Percentiles rank a stretch among this genome's conserved stretches.
Evolutionary conservation across 1,140 invertebrate species (phyloP).

Genomic region (Drosophila tristis): DNA sequence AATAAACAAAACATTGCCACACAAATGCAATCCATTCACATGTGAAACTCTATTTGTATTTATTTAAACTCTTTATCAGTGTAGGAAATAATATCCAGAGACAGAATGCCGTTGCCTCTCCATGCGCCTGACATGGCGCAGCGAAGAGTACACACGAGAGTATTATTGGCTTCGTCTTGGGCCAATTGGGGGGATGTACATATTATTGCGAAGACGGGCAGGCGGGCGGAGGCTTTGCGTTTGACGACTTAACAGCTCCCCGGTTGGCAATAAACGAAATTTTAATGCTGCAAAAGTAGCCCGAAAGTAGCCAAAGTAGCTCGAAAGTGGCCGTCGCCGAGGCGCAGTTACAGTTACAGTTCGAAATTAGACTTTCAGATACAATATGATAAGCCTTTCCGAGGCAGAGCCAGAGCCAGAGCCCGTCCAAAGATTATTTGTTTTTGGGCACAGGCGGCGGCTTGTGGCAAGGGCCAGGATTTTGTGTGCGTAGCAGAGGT

Average conservation of each 20-base stretch:
- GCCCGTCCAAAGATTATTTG: conserved; percentile 42
- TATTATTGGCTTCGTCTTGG: conserved; percentile 36
- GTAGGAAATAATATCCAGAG: background rate
- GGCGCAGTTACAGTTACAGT: conserved; percentile 29
- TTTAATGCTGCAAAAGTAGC: conserved; percentile 54
- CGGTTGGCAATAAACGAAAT: conserved; percentile 65
- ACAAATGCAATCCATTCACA: no score
- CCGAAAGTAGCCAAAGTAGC: conserved; percentile 56
- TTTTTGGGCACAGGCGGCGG: conserved; percentile 11
- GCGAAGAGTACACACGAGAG: conserved; percentile 7
- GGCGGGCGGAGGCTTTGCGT: conserved; percentile 22
- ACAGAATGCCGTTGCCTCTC: conserved; percentile 3
- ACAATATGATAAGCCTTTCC: conserved; percentile 56
- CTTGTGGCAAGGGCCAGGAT: conserved; percentile 24
- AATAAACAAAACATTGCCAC: no score
- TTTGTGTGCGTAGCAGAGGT: conserved; percentile 13
- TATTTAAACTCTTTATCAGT: no score
- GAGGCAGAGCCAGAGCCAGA: conserved; percentile 15
- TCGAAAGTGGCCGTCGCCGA: conserved; percentile 18
- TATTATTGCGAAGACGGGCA: conserved; percentile 6
- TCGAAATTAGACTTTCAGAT: conserved; percentile 59
- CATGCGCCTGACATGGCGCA: background rate
- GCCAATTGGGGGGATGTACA: conserved; percentile 9
- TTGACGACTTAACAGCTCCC: conserved; percentile 61
- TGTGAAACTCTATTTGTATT: no score